Evolutionary conservation across 2,113 vertebrate genomes (phyloP).

Genomic region (Dissostichus mawsoni): DNA sequence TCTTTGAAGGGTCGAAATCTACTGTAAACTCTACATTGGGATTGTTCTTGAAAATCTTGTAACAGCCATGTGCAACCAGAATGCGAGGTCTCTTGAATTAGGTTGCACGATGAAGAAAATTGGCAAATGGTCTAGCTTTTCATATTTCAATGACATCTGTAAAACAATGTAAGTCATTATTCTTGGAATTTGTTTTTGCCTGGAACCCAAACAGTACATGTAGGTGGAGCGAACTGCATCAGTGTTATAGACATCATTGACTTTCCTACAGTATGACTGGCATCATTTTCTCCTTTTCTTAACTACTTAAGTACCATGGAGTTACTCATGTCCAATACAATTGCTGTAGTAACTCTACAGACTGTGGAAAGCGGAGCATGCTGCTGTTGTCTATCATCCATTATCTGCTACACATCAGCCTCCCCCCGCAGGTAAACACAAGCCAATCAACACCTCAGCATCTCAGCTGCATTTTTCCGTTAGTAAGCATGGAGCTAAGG

Average conservation of each 20-base stretch:
- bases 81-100: no score
- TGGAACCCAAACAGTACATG: background rate
- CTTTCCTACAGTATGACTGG: background rate
- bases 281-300: background rate
- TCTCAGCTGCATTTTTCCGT: background rate
- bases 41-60: no score
- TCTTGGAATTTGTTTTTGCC: background rate
- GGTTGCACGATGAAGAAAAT: no score
- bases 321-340: background rate
- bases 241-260: background rate
- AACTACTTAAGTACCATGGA: background rate
- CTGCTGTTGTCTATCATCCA: no score
- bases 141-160: background rate
- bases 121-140: no score
- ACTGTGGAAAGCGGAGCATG: no score
- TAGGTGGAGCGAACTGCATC: background rate
- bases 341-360: no score
- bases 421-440: background rate
- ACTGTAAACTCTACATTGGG: no score
- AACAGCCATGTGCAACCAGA: no score
- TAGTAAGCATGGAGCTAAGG: background rate
- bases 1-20: no score
- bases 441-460: slow-evolving; percentile 42
- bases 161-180: background rate
- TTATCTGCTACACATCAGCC: no score